Conservation (phyloP, 1,140 invertebrate species). For the Ladona fulva region DNA sequence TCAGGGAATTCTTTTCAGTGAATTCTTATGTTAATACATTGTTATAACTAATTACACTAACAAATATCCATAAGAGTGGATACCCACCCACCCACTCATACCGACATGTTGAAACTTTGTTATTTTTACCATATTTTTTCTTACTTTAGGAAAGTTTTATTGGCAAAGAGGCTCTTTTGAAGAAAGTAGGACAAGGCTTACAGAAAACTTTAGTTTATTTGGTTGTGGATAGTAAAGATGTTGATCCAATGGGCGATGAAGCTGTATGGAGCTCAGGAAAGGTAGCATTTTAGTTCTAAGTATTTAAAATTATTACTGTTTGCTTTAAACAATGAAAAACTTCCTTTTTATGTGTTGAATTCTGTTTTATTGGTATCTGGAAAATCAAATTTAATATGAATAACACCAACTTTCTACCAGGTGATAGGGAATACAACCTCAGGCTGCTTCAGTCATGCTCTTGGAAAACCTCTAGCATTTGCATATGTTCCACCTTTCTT, state of each 20-base stretch:
- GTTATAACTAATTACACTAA: no score
- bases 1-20: no score
- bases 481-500: constrained; percentile 32
- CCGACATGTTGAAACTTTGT: no score
- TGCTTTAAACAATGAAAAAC: no score
- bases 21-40: no score
- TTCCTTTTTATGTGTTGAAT: no score
- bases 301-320: no score
- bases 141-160: constrained; percentile 29
- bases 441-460: constrained; percentile 30
- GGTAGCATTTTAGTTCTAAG: constrained; percentile 13
- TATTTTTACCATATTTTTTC: no score
- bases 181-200: constrained; percentile 27
- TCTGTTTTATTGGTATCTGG: no score
- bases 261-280: constrained; percentile 24
- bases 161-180: constrained; percentile 29
- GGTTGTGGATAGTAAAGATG: constrained; percentile 29
- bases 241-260: constrained; percentile 32
- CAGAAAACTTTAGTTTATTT: constrained; percentile 27
- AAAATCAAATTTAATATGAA: constrained; percentile 7
- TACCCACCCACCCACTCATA: no score
- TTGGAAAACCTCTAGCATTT: constrained; percentile 30
- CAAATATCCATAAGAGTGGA: no score
- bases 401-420: constrained; percentile 22
- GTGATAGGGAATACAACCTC: constrained; percentile 35